These are phyloP conservation scores for Melanargia galathea DNA, from an alignment of 2,888 invertebrate species.

Conservation along the genomic window DNA sequence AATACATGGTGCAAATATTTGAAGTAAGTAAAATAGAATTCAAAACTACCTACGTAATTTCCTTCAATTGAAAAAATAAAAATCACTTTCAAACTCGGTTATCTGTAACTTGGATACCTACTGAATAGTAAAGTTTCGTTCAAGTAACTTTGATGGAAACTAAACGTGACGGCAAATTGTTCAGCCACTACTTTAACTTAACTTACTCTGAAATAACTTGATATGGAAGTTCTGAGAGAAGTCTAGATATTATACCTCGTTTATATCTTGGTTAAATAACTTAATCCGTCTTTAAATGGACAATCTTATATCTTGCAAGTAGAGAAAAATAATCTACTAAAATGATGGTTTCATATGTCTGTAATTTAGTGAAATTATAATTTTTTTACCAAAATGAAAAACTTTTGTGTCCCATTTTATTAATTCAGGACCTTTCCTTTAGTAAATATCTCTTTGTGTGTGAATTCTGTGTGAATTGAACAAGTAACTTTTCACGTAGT, in stretches of 20 bases:
- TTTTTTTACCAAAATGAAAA: too few relatives aligned
- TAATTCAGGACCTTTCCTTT: too few relatives aligned
- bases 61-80: neutral
- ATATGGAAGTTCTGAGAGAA: neutral
- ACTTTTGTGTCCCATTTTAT: too few relatives aligned
- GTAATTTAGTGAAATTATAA: too few relatives aligned
- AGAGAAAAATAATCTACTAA: too few relatives aligned
- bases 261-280: neutral
- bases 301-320: too few relatives aligned
- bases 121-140: constrained; percentile 8
- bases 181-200: neutral
- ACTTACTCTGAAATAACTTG: constrained; percentile 10
- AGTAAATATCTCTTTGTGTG: too few relatives aligned
- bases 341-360: too few relatives aligned
- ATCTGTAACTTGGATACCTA: constrained; percentile 1
- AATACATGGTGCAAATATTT: neutral
- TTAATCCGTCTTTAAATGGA: too few relatives aligned
- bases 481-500: too few relatives aligned
- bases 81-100: neutral
- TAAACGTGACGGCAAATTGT: constrained; percentile 13
- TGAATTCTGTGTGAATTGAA: too few relatives aligned
- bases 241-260: neutral
- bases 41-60: too few relatives aligned
- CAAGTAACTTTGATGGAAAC: constrained; percentile 13
- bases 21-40: neutral